Base-by-base conservation (phyloP, 1,140 invertebrate genomes). In the Samia ricini region DNA sequence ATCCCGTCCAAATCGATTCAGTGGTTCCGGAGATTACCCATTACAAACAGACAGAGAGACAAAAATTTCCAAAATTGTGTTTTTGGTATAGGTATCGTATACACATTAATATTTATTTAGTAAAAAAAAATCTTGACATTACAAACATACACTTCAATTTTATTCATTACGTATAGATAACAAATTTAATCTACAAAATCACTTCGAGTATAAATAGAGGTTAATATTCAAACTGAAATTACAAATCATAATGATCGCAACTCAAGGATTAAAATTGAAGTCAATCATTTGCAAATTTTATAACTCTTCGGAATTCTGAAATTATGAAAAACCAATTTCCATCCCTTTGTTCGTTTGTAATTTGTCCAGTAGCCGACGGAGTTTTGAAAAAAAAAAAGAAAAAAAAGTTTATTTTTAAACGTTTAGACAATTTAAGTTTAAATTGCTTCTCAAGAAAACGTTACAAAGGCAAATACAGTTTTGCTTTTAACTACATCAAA, bases 361-460 rank as follows among this genome's bases (percentile, higher is more conserved):
- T 42, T 42, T 42, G 33, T 15, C n/a, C 33, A 42, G 33, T 42
- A 42, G 33, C 33, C 7, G 33, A 7, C n/a, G 33, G n/a, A 42
- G 33, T 42, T 42, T 42, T 10, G 12, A 42, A 42, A 42, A 42
- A 10, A 42, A 42, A 15, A 42, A 42, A 42, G 10, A 42, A 42
- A 15, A 42, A 42, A 36, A 42, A 42, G 33, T 42, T 42, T 42
- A 15, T 42, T 15, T 42, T 42, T 20, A 60, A 49, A 52, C 22
- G 49, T 55, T 55, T 18, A 24, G 1, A n/a, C 23, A 55, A 55
- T 55, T 55, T 55, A 55, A 55, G 52, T 55, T 55, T 55, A 55
- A 19, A 55, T 55, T 55, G 52, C 52, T 55, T 55, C 18, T 55
- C 33, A 15, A 42, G n/a, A 42, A n/a, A 42, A 29, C 10, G 6